Evolutionary conservation across 35 echinoderm and acorn worm species (phyloP).

Genomic region (Holothuria glaberrima): DNA sequence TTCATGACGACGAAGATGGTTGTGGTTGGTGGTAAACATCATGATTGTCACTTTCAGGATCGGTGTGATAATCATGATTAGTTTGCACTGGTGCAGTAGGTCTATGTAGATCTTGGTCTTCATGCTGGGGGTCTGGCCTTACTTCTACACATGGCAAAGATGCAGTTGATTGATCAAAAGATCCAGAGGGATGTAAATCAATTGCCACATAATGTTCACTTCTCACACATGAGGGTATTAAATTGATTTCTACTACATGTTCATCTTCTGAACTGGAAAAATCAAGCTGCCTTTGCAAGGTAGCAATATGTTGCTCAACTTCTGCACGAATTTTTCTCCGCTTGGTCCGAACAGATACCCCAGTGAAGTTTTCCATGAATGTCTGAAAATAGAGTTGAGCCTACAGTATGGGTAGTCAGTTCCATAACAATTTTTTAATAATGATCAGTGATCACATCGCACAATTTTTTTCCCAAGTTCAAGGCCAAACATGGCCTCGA

Average conservation of each 20-base stretch:
- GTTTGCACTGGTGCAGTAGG: neutral
- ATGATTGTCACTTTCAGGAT: slow-evolving; percentile 3
- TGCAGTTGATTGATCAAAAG: slow-evolving; percentile 7
- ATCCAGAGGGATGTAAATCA: neutral
- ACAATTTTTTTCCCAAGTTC: neutral
- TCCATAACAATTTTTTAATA: neutral
- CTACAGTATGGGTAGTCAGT: neutral
- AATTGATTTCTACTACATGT: neutral
- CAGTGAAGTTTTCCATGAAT: slow-evolving; percentile 7
- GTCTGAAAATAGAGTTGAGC: slow-evolving; percentile 1
- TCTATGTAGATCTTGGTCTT: neutral
- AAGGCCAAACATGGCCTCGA: neutral
- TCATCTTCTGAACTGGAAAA: slow-evolving; percentile 1
- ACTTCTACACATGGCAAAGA: neutral
- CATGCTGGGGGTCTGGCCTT: neutral
- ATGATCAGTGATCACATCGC: neutral
- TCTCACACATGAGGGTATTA: neutral
- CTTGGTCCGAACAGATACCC: neutral
- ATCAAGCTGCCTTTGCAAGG: slow-evolving; percentile 1
- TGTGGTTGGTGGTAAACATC: neutral
- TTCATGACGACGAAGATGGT: neutral
- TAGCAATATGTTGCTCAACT: slow-evolving; percentile 7
- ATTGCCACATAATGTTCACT: neutral
- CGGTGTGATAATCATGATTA: neutral
- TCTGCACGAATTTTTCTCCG: neutral